Evolutionary conservation across 1,140 invertebrate genomes (phyloP).

Genomic region (Plodia interpunctella): DNA sequence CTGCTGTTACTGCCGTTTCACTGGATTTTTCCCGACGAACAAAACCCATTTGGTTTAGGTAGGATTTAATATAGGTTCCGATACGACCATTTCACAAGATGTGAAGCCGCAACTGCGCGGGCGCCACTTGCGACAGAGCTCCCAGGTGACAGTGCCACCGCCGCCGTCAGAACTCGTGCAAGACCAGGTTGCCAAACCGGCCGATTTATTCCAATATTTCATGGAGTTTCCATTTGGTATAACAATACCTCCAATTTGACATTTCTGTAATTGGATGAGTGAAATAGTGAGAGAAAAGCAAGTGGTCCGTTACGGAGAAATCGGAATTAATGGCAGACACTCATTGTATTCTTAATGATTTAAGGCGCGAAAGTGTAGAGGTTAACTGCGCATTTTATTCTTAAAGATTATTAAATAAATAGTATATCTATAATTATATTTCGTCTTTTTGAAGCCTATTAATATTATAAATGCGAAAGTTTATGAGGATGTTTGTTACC

Average conservation of each 20-base stretch:
- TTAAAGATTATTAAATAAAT: neutral
- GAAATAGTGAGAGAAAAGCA: conserved; percentile 30
- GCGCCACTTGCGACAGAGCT: conserved; percentile 56
- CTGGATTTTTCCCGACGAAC: conserved; percentile 53
- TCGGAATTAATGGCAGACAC: conserved; percentile 1
- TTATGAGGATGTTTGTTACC: too few relatives aligned
- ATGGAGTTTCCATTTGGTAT: conserved; percentile 33
- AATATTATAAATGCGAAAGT: too few relatives aligned
- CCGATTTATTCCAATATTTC: conserved; percentile 40
- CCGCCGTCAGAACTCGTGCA: conserved; percentile 39
- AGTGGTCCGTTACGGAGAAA: conserved; percentile 22
- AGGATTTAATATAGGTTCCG: conserved; percentile 70
- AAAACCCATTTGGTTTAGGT: conserved; percentile 63
- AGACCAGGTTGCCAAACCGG: conserved; percentile 59
- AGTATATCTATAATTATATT: too few relatives aligned
- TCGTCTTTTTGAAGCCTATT: too few relatives aligned
- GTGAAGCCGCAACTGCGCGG: conserved; percentile 51
- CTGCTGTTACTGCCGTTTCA: conserved; percentile 30
- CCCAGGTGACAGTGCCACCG: conserved; percentile 29
- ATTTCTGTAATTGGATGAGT: conserved; percentile 36
- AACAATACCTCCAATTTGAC: conserved; percentile 28
- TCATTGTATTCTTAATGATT: conserved; percentile 9
- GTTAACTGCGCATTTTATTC: neutral
- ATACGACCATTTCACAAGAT: conserved; percentile 75
- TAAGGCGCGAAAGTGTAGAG: neutral